phyloP scores from a whole-genome alignment of 2,797 vertebrate genomes.

The Aulostomus chinensis region DNA sequence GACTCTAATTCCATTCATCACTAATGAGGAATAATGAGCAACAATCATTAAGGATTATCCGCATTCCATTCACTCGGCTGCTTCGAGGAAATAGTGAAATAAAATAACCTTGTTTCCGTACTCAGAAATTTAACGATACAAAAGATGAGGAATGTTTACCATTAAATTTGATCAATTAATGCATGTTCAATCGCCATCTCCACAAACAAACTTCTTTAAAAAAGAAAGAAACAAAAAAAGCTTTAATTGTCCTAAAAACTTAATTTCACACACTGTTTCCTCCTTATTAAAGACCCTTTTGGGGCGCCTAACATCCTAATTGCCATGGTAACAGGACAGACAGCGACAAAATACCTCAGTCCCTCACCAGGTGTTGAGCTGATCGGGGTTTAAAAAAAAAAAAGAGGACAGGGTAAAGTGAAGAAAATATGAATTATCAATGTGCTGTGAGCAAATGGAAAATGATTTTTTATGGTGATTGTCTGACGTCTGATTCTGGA shows the following conservation, averaged over 20 bases:
- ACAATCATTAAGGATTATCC: conserved; percentile 14
- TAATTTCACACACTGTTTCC: conserved; percentile 73
- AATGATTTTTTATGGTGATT: conserved; percentile 76
- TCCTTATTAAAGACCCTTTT: conserved; percentile 63
- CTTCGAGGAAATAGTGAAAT: conserved; percentile 12
- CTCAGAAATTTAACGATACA: too few species aligned
- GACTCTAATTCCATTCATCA: conserved; percentile 4
- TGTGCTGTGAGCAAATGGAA: conserved; percentile 66
- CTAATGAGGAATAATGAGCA: conserved; percentile 39
- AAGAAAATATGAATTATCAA: conserved; percentile 70
- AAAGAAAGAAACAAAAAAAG: conserved; percentile 73
- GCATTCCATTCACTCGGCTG: conserved; percentile 1
- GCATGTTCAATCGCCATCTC: too few species aligned
- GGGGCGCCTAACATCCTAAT: conserved; percentile 66
- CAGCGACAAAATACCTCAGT: conserved; percentile 43
- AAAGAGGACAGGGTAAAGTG: conserved; percentile 18
- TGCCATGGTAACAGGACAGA: conserved; percentile 70
- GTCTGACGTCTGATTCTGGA: conserved; percentile 73
- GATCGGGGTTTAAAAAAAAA: conserved; percentile 33
- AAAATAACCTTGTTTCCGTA: conserved; percentile 4
- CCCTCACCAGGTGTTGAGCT: conserved; percentile 62
- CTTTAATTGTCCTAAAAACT: conserved; percentile 66
- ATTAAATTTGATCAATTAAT: too few species aligned
- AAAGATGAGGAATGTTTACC: too few species aligned
- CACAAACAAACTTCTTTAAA: conserved; percentile 57